Conservation (phyloP, 2,888 invertebrate genomes). For the Apodemia hepburni region DNA sequence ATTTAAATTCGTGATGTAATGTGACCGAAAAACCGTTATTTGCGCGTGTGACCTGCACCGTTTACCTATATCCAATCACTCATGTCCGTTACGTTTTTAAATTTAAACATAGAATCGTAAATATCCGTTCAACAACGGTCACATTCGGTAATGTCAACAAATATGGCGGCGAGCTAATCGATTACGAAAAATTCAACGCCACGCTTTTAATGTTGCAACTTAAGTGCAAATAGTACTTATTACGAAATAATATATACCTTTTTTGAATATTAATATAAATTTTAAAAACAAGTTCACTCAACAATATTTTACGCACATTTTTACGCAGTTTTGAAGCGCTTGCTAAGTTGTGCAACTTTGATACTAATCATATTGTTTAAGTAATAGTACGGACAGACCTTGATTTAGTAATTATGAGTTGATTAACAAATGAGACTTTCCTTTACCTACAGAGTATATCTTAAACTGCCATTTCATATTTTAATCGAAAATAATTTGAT, state of each 20-base stretch:
- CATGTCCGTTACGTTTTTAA: slow-evolving; percentile 44
- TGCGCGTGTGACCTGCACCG: slow-evolving; percentile 28
- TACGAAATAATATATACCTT: neutral
- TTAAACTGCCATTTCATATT: too few relatives aligned
- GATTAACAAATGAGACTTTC: too few relatives aligned
- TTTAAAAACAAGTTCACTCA: neutral
- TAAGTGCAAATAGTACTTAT: neutral
- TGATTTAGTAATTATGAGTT: too few relatives aligned
- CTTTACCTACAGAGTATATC: too few relatives aligned
- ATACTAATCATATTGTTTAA: too few relatives aligned
- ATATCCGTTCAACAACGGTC: slow-evolving; percentile 49
- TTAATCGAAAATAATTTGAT: too few relatives aligned
- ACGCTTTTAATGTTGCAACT: slow-evolving; percentile 23
- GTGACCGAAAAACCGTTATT: slow-evolving; percentile 30
- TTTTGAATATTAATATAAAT: too few relatives aligned
- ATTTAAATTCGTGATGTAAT: slow-evolving; percentile 26
- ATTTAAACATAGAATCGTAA: slow-evolving; percentile 49
- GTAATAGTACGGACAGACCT: too few relatives aligned
- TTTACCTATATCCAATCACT: slow-evolving; percentile 37
- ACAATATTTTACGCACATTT: too few relatives aligned
- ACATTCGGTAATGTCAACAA: slow-evolving; percentile 62
- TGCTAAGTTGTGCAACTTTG: too few relatives aligned
- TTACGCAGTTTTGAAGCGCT: too few relatives aligned
- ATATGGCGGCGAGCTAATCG: slow-evolving; percentile 57
- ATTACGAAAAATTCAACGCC: slow-evolving; percentile 58